Evolutionary conservation across 2,888 invertebrate species (phyloP).

Genomic region (Melangyna quadrimaculata): DNA sequence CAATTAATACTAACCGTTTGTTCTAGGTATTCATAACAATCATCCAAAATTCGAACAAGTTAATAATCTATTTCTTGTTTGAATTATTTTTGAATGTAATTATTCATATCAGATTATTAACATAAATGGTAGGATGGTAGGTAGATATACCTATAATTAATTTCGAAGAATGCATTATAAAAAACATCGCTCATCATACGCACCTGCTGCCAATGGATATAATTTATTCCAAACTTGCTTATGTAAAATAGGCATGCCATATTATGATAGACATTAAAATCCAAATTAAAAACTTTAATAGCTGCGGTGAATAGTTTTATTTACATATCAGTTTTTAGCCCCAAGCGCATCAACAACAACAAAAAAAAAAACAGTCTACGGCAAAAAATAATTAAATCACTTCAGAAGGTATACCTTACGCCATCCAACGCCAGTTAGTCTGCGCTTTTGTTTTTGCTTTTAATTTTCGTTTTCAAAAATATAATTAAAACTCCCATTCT

Average conservation of each 20-base stretch:
- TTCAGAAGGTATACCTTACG: too few relatives aligned
- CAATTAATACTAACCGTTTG: too few relatives aligned
- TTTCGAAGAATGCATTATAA: background rate
- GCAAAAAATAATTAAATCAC: background rate
- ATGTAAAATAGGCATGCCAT: background rate
- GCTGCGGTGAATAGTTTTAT: background rate
- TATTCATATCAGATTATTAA: background rate
- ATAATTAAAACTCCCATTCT: background rate
- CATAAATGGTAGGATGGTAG: background rate
- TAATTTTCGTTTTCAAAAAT: background rate
- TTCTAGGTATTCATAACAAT: background rate
- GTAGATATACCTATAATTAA: too few relatives aligned
- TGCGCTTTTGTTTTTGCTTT: background rate
- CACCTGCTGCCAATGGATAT: background rate
- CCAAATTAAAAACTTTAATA: background rate
- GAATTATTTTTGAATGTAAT: background rate
- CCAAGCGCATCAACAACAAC: background rate
- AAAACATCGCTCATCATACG: background rate
- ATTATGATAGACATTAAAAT: slow-evolving; percentile 1
- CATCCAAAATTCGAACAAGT: background rate
- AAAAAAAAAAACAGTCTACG: background rate
- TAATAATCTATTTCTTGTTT: background rate
- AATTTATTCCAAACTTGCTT: slow-evolving; percentile 4
- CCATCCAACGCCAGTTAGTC: slow-evolving; percentile 8
- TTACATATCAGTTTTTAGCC: background rate